These are phyloP conservation scores for Plebejus anna DNA, from an alignment of 2,888 invertebrate genomes.

Conservation along the genomic window DNA sequence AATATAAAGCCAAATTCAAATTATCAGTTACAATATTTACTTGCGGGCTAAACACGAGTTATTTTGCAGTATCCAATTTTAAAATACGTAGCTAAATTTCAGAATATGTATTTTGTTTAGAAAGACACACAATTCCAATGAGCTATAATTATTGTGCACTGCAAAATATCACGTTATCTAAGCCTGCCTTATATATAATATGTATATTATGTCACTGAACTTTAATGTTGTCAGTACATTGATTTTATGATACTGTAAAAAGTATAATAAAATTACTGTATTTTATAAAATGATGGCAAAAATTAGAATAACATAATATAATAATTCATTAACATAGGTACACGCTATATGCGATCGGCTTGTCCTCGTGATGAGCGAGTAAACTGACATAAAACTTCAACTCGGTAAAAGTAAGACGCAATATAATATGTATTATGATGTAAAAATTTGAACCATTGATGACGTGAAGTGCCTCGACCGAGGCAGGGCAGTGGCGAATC, in stretches of 20 bases:
- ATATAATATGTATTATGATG: not conserved
- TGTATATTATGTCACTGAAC: too few relatives aligned
- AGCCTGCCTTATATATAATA: not conserved
- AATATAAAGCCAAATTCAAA: not conserved
- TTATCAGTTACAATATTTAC: not conserved
- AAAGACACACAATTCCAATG: not conserved
- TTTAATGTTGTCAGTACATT: too few relatives aligned
- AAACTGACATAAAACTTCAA: not conserved
- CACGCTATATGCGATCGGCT: not conserved
- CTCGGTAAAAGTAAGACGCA: not conserved
- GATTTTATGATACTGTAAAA: not conserved
- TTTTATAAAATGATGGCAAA: too few relatives aligned
- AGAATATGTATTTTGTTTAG: not conserved
- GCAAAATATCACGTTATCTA: not conserved
- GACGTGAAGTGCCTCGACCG: not conserved
- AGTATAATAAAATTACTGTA: too few relatives aligned
- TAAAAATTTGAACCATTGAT: slow-evolving; percentile 13
- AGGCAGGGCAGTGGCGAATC: not conserved
- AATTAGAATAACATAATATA: not conserved
- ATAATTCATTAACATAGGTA: not conserved
- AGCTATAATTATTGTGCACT: not conserved
- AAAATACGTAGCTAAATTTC: too few relatives aligned
- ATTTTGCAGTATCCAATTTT: not conserved
- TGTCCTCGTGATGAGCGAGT: not conserved
- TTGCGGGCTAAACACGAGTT: not conserved